Base-by-base conservation (phyloP, 2,888 invertebrate species). In the Anodontia alba region DNA sequence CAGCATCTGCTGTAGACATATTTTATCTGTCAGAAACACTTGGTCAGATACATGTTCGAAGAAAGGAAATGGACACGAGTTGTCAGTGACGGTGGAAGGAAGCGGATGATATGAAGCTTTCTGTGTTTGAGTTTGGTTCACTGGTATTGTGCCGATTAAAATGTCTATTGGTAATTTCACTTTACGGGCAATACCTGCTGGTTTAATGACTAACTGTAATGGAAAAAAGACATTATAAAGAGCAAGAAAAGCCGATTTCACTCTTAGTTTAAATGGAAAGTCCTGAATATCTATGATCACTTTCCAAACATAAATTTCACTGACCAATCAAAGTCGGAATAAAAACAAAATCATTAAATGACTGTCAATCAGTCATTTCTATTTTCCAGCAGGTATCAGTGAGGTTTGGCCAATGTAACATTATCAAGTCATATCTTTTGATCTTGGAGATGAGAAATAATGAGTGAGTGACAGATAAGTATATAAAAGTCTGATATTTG, bases 91-190 rank as follows among this genome's bases (percentile, higher is more conserved):
- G 15, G 90, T 90, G 17, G 91, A 90, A 62, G 91, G 89, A 26
- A 92, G 87, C 0, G 92, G 90, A 72, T 91, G 92, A 81, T 91
- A 92, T 17, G 91, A 91, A 15, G 90, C 90, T 43, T 87, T 87
- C 54, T 88, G 91, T 20, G 79, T 78, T 36, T 90, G 86, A 15
- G 85, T 77, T 68, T 90, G 88, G 67, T 83, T 84, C 46, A 91
- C 81, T 17, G 91, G 89, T n/a, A 90, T 87, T 0, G 92, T 92
- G 36, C 92, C 92, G 51, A 92, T 92, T 23, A 92, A 82, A 54
- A 92, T 91, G 83, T 92, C 92, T 57, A 92, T 88, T 2, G 91
- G 92, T 33, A 92, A 87, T 76, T 91, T 91, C 73, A 92, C 91
- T 86, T 92, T 91, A 38, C 91, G 80, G n/a, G 90, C 91, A 72